Evolutionary conservation across 2,888 invertebrate genomes (phyloP).

Genomic region (Synergus japonicus): DNA sequence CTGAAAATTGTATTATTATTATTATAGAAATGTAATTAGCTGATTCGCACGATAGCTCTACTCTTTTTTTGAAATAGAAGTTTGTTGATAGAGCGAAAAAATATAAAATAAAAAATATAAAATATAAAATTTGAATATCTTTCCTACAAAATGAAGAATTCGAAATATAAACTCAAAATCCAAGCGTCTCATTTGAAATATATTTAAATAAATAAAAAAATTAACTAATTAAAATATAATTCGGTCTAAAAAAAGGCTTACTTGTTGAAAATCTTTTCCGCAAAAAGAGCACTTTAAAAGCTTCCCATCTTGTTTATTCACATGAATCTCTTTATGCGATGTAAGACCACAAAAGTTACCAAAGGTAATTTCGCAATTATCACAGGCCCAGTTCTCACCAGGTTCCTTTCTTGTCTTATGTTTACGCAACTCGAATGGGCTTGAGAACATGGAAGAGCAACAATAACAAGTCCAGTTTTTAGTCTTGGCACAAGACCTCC

Average conservation of each 20-base stretch:
- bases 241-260: conserved; percentile 23
- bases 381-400: conserved; percentile 42
- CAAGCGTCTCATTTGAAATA: too few relatives aligned
- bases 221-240: neutral
- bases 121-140: too few relatives aligned
- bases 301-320: neutral
- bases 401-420: conserved; percentile 46
- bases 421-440: conserved; percentile 38
- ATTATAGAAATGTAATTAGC: neutral
- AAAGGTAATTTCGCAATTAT: conserved; percentile 41
- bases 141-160: too few relatives aligned
- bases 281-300: conserved; percentile 45
- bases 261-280: conserved; percentile 46
- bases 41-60: too few relatives aligned
- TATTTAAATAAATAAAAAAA: neutral
- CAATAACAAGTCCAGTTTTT: conserved; percentile 43
- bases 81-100: too few relatives aligned
- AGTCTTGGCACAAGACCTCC: conserved; percentile 38
- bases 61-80: too few relatives aligned
- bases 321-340: conserved; percentile 46
- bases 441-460: conserved; percentile 45
- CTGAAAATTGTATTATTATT: conserved; percentile 41
- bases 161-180: too few relatives aligned
- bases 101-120: too few relatives aligned
- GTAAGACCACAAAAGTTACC: conserved; percentile 44